Percentiles rank a stretch among this genome's conserved stretches.
phyloP scores from a whole-genome alignment of 2,113 vertebrate species.

The Entomyzon cyanotis region DNA sequence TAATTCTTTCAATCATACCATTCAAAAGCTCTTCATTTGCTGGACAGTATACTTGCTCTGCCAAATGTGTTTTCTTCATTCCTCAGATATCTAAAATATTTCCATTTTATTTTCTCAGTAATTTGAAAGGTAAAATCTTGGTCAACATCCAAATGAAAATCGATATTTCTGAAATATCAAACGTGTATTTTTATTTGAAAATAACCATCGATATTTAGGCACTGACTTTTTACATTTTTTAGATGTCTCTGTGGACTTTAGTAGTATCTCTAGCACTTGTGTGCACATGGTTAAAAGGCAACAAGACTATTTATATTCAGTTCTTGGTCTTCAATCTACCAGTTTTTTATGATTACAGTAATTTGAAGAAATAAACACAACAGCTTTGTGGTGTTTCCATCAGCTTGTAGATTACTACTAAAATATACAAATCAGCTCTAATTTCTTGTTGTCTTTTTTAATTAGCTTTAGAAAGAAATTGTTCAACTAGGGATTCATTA shows the following conservation, averaged over 20 bases:
- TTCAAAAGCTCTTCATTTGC: not conserved
- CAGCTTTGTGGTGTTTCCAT: not conserved
- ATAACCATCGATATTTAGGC: not conserved
- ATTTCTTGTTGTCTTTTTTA: not conserved
- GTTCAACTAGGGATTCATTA: not conserved
- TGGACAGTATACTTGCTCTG: not conserved
- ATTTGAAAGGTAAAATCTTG: not conserved
- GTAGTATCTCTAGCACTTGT: not conserved
- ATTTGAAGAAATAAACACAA: not conserved
- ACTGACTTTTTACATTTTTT: not conserved
- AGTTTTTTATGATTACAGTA: fast-evolving
- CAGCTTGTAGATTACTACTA: not conserved
- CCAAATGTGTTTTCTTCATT: not conserved
- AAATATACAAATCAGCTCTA: not conserved
- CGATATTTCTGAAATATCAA: not conserved
- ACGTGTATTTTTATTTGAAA: not conserved
- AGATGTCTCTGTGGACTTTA: not conserved
- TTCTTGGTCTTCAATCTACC: not conserved
- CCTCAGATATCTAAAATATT: not conserved
- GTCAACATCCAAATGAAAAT: not conserved
- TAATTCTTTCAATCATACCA: not conserved
- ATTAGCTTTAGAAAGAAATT: not conserved
- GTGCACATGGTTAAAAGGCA: not conserved
- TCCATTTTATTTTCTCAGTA: not conserved
- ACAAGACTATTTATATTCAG: not conserved